Conservation (phyloP, 2,888 invertebrate genomes). For the Polydrusus cervinus region DNA sequence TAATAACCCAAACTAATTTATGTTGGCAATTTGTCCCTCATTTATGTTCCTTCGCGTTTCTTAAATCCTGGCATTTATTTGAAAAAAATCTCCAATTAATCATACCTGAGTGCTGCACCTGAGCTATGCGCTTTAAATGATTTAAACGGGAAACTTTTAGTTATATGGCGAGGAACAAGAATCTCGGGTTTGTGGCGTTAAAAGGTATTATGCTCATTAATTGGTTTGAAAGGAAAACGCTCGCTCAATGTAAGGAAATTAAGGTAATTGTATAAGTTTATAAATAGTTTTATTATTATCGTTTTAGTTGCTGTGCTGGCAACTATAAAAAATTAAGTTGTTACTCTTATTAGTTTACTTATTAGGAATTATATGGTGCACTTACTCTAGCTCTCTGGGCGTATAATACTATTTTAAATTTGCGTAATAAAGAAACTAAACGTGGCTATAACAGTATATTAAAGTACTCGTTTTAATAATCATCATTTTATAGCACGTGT, state of each 20-base stretch:
- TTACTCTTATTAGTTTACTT: too few relatives aligned
- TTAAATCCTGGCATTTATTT: constrained; percentile 31
- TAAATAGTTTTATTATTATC: too few relatives aligned
- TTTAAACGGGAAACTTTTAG: constrained; percentile 7
- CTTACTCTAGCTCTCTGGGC: too few relatives aligned
- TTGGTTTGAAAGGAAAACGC: not conserved
- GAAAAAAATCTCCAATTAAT: constrained; percentile 27
- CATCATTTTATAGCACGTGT: too few relatives aligned
- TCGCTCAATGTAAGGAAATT: not conserved
- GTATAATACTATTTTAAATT: too few relatives aligned
- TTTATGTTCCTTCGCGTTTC: not conserved
- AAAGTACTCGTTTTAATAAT: too few relatives aligned
- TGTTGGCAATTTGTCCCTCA: not conserved
- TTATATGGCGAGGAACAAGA: not conserved
- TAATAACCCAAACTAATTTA: not conserved
- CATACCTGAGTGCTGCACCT: constrained; percentile 31
- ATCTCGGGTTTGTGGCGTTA: not conserved
- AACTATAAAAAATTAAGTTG: too few relatives aligned
- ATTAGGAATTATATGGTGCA: too few relatives aligned
- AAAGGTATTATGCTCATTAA: not conserved
- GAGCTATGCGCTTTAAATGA: constrained; percentile 21
- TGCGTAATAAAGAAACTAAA: too few relatives aligned
- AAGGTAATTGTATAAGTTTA: too few relatives aligned
- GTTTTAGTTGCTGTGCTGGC: too few relatives aligned
- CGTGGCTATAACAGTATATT: too few relatives aligned